Base-by-base conservation (phyloP, 2,113 vertebrate species). In the Campylorhamphus procurvoides region DNA sequence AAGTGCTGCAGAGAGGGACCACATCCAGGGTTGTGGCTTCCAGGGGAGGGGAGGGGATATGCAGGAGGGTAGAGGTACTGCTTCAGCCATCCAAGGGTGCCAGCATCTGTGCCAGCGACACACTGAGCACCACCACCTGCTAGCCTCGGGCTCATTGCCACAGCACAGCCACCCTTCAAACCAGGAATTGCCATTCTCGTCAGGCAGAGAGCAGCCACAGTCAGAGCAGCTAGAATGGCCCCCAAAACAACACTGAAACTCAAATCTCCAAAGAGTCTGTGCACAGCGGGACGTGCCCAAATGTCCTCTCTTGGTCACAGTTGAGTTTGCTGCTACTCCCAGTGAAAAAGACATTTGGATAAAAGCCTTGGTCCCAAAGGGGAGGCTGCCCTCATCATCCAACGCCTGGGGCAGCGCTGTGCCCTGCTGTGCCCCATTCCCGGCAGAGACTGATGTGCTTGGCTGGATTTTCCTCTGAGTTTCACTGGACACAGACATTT, bases 381-480 rank as follows among this genome's bases (percentile, higher is more conserved):
- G 59, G 52, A 69, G 50, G 78, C 68, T 77, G 47, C 67, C 37
- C 56, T 0, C 11, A 29, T 20, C 22, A 4, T 31, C 9, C 37
- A 52, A 3, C 0, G 0, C 19, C 46, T 18, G 16, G 49, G 46
- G 46, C 72, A 62, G 53, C 46, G 18, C 53, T 2, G 1, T 3
- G 12, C 18, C 5, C 40, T 55, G 27, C 55, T 23, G 50, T 72
- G 85, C 3, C 3, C 56, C 12, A 1, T n/a, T 62, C 59, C 44
- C 67, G 24, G 50, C 8, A 33, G 0, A 2, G 42, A 46, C 56
- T 1, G 12, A 39, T 80, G 69, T 3, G 74, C 78, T 62, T 8
- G 13, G 93, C 76, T 35, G 93, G 71, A 23, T 39, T 77, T 75
- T 89, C 47, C 74, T 74, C 66, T 62, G 7, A 28, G 47, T 22